A percentile compares a stretch with the other conserved stretches of the same genome.
These are phyloP conservation scores for Luperina nickerlii DNA, from an alignment of 2,888 invertebrate genomes.

Conservation along the genomic window DNA sequence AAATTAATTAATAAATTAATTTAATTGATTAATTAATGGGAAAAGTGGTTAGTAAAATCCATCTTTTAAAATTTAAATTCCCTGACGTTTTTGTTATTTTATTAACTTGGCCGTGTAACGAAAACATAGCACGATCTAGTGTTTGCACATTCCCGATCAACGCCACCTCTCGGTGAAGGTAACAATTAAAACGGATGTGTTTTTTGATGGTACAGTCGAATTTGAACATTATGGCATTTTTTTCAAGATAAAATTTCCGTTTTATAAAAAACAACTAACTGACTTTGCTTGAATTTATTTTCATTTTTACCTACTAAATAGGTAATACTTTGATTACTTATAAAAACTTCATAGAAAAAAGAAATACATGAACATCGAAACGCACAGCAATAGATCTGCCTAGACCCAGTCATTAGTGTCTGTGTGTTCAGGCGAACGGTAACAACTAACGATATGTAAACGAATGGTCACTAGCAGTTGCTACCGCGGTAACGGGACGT, in stretches of 20 bases:
- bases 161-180: neutral
- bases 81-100: no score
- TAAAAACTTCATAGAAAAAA: neutral
- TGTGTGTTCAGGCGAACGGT: slow-evolving; percentile 49
- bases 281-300: neutral
- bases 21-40: no score
- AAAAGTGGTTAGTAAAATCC: neutral
- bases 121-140: neutral
- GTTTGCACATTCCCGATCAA: neutral
- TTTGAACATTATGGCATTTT: neutral
- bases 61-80: neutral
- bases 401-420: slow-evolving; percentile 24
- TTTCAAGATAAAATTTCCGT: neutral
- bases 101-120: neutral
- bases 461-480: slow-evolving; percentile 14
- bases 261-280: neutral
- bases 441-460: slow-evolving; percentile 73
- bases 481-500: slow-evolving; percentile 64
- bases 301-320: no score
- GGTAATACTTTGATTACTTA: neutral
- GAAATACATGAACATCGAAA: neutral
- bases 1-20: no score
- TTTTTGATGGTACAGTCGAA: neutral
- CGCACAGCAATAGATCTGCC: slow-evolving; percentile 11
- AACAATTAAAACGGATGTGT: neutral